Conservation (phyloP, 1,140 invertebrate genomes). For the Macrobrachium nipponense region DNA sequence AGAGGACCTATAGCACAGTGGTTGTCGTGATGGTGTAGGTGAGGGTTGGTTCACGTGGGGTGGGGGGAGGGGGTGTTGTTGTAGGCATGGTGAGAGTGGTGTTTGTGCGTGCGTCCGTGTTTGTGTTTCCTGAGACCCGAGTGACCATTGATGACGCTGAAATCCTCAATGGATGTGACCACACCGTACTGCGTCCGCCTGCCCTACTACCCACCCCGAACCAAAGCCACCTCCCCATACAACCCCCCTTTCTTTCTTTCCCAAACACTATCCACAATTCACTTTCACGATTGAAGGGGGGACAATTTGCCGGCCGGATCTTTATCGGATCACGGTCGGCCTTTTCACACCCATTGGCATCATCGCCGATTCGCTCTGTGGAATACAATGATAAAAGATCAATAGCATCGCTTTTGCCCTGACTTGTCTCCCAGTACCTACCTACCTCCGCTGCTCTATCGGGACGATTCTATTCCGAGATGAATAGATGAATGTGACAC, state of each 20-base stretch:
- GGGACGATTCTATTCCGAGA: too few species aligned
- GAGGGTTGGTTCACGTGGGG: not conserved
- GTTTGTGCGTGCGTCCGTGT: conserved; percentile 33
- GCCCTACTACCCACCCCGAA: not conserved
- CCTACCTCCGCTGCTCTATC: too few species aligned
- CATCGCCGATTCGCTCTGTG: too few species aligned
- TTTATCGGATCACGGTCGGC: too few species aligned
- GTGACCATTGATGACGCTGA: conserved; percentile 17
- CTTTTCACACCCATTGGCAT: too few species aligned
- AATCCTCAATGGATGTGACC: not conserved
- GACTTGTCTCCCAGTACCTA: too few species aligned
- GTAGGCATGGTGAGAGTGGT: conserved; percentile 27
- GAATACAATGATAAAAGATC: too few species aligned
- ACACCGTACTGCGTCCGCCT: not conserved
- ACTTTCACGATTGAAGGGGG: not conserved
- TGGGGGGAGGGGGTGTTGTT: not conserved
- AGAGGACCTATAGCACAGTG: not conserved
- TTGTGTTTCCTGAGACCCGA: conserved; percentile 5
- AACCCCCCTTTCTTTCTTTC: not conserved
- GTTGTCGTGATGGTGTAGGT: not conserved
- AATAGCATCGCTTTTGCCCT: too few species aligned
- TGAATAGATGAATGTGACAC: too few species aligned
- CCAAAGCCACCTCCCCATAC: not conserved
- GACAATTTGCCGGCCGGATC: too few species aligned
- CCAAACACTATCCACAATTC: not conserved